A percentile compares a stretch with the other conserved stretches of the same genome.
Evolutionary conservation across 1,140 invertebrate species (phyloP).

Genomic region (Drosophila ficusphila): DNA sequence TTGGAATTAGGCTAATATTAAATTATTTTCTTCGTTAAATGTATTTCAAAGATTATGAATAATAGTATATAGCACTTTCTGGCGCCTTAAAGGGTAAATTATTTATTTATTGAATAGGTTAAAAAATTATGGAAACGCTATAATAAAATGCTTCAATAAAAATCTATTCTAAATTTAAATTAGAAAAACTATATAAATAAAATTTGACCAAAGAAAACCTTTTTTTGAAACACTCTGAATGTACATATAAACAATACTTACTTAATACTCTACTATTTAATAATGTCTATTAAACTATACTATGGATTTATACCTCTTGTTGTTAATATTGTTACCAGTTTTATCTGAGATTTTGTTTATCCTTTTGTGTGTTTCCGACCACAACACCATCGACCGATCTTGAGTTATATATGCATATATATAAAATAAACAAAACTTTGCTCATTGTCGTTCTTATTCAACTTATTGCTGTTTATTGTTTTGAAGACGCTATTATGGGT

Average conservation of each 20-base stretch:
- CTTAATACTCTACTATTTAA: conserved; percentile 30
- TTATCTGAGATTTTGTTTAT: conserved; percentile 55
- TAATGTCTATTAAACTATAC: conserved; percentile 50
- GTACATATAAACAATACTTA: conserved; percentile 35
- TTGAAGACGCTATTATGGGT: conserved; percentile 36
- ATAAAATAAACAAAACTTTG: conserved; percentile 37
- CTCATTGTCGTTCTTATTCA: conserved; percentile 51
- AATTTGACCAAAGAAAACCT: neutral
- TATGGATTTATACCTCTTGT: conserved; percentile 59
- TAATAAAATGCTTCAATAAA: too few relatives aligned
- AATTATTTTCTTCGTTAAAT: too few relatives aligned
- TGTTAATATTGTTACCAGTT: conserved; percentile 72
- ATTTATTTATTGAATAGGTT: neutral
- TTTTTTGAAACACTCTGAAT: conserved; percentile 29
- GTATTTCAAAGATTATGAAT: too few relatives aligned
- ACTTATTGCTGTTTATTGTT: conserved; percentile 57
- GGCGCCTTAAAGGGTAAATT: neutral
- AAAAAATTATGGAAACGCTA: neutral
- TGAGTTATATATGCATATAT: conserved; percentile 21
- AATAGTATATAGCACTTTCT: too few relatives aligned
- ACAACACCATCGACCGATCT: conserved; percentile 29
- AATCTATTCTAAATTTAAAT: too few relatives aligned
- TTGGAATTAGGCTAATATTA: neutral
- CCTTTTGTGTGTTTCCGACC: conserved; percentile 36
- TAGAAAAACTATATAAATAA: neutral